Evolutionary conservation across 2,113 vertebrate genomes (phyloP).

Genomic region (Bucco capensis): DNA sequence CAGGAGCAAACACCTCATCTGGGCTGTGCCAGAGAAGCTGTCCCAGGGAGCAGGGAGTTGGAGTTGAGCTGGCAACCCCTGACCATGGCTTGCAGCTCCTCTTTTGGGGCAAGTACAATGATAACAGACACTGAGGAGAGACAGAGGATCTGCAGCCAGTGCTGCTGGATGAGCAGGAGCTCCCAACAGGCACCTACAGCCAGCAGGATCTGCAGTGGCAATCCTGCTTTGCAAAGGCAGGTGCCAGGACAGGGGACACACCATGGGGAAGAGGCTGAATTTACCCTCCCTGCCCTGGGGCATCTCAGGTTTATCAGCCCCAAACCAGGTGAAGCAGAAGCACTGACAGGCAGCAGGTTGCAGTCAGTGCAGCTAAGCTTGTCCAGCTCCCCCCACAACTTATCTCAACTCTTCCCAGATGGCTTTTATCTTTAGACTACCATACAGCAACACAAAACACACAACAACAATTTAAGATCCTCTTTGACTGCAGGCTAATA

Average conservation of each 20-base stretch:
- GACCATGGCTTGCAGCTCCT: not conserved
- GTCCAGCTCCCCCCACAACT: constrained; percentile 1
- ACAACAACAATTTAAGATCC: constrained; percentile 53
- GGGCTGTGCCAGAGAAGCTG: not conserved
- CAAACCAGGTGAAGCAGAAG: not conserved
- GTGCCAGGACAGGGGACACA: not conserved
- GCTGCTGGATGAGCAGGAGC: not conserved
- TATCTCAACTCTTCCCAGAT: constrained; percentile 44
- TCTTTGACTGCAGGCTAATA: constrained; percentile 47
- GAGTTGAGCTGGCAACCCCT: not conserved
- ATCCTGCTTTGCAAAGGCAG: not conserved
- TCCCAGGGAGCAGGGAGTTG: not conserved
- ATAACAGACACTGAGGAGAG: not conserved
- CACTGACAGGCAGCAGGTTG: not conserved
- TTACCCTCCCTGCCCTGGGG: fast-evolving
- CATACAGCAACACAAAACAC: constrained; percentile 19
- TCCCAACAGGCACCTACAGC: not conserved
- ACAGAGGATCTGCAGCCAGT: not conserved
- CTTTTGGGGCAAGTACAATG: not conserved
- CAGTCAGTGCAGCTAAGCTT: not conserved
- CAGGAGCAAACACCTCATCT: not conserved
- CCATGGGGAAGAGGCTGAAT: not conserved
- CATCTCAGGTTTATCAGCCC: not conserved
- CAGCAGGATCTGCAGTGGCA: not conserved
- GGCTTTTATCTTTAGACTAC: constrained; percentile 55